Evolutionary conservation across 2,888 invertebrate species (phyloP).

Genomic region (Phlogophora meticulosa): DNA sequence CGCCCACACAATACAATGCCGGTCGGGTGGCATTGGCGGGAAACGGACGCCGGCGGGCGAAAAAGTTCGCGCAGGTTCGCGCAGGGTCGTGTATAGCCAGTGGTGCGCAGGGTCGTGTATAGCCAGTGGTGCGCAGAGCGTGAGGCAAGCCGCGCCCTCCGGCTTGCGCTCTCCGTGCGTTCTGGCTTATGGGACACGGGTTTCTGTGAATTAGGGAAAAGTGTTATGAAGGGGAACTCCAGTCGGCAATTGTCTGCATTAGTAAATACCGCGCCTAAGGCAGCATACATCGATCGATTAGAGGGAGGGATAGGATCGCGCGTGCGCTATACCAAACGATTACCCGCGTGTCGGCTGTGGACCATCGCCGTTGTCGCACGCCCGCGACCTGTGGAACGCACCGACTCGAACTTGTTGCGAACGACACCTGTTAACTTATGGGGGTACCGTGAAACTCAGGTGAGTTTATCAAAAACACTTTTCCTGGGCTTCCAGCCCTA

Average conservation of each 20-base stretch:
- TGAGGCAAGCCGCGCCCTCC: constrained; percentile 52
- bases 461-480: constrained; percentile 69
- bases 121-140: constrained; percentile 45
- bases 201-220: constrained; percentile 77
- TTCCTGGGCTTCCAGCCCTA: constrained; percentile 23
- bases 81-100: constrained; percentile 22
- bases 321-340: no score
- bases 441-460: constrained; percentile 84
- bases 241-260: constrained; percentile 83
- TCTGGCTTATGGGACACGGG: constrained; percentile 59
- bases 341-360: constrained; percentile 79
- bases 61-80: constrained; percentile 40
- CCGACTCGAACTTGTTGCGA: constrained; percentile 85
- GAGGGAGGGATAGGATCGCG: constrained; percentile 77
- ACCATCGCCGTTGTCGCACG: constrained; percentile 83
- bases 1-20: not conserved
- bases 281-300: constrained; percentile 86
- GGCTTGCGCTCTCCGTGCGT: constrained; percentile 49
- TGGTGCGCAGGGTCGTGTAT: no score
- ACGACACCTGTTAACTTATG: constrained; percentile 88
- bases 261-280: constrained; percentile 85
- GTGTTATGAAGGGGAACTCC: constrained; percentile 80
- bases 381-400: constrained; percentile 77
- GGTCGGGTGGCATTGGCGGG: constrained; percentile 35
- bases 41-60: constrained; percentile 10